Evolutionary conservation across 2,797 vertebrate species (phyloP), one percentile per base, ranked within the genome.

Genomic region (Stomatorhinus walkeri): DNA sequence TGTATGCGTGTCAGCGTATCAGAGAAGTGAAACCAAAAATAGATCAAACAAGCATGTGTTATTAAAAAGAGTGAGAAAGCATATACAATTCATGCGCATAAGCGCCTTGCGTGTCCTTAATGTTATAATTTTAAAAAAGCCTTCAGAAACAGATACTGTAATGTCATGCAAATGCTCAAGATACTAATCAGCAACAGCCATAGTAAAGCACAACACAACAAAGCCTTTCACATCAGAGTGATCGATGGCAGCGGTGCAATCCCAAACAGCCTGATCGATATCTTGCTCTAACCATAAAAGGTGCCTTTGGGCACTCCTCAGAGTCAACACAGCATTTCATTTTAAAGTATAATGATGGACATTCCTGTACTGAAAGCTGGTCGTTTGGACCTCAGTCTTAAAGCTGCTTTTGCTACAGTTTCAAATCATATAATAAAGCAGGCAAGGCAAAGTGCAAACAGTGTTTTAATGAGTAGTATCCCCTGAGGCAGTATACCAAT

Each of bases 201-300:
- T 4, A 10, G 43, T 6, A 89, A 86, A 85, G 56, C 32, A 83
- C 24, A 48, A 87, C 52, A 89, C n/a, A 79, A 79, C 28, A 43
- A 72, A 22, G 32, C 61, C 2, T 52, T 72, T 56, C 85, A 28
- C 48, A 88, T 85, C 36, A 76, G 49, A 72, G 56, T 46, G 61
- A 52, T 89, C n/a, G 46, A 81, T 22, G 76, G 40, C 76, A n/a
- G 76, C 7, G 40, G 46, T 46, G 76, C 40, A 81, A 46, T 72
- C 49, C 54, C 88, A 48, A 83, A 61, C 79, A 12, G 12, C 28
- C 24, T 24, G 87, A 90, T 90, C 89, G 52, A 90, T 88, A 88
- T 59, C 64, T 49, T 56, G 83, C 87, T 54, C 87, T 28, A 51
- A 49, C 49, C 40, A 87, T 88, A 88, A 88, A 81, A 40, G 28